Conservation (phyloP, 2,797 vertebrate genomes). For the Coendou prehensilis region DNA sequence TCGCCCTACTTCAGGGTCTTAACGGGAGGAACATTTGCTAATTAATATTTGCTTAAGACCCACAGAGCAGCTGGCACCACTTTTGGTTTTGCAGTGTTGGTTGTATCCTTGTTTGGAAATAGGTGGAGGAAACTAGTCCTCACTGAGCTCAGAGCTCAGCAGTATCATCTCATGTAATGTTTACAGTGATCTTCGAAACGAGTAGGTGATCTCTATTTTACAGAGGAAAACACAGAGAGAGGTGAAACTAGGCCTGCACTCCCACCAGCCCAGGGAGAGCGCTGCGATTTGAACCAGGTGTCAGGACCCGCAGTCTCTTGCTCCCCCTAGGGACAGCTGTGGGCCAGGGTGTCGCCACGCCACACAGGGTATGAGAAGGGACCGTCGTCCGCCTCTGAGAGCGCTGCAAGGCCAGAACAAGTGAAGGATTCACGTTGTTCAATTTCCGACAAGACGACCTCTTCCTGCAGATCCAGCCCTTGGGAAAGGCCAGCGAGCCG, state of each 20-base stretch:
- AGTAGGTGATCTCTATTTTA: not conserved
- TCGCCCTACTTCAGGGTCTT: not conserved
- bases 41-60: slow-evolving; percentile 6
- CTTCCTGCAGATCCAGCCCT: slow-evolving; percentile 3
- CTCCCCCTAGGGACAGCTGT: not conserved
- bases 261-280: not conserved
- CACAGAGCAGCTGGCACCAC: not conserved
- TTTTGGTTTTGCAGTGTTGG: not conserved
- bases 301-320: not conserved
- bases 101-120: not conserved
- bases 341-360: not conserved
- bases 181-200: not conserved
- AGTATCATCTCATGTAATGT: not conserved
- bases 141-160: not conserved
- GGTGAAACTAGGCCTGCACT: not conserved
- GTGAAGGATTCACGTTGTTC: slow-evolving; percentile 36
- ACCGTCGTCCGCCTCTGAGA: not conserved
- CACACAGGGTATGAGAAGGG: not conserved
- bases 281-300: not conserved
- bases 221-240: not conserved
- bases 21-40: not conserved
- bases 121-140: not conserved
- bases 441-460: slow-evolving; percentile 68
- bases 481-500: slow-evolving; percentile 2
- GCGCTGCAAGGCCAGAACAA: slow-evolving; percentile 39